Percentiles rank a stretch among this genome's conserved stretches.
phyloP scores from a whole-genome alignment of 1,140 invertebrate genomes.

The Phortica variegata region DNA sequence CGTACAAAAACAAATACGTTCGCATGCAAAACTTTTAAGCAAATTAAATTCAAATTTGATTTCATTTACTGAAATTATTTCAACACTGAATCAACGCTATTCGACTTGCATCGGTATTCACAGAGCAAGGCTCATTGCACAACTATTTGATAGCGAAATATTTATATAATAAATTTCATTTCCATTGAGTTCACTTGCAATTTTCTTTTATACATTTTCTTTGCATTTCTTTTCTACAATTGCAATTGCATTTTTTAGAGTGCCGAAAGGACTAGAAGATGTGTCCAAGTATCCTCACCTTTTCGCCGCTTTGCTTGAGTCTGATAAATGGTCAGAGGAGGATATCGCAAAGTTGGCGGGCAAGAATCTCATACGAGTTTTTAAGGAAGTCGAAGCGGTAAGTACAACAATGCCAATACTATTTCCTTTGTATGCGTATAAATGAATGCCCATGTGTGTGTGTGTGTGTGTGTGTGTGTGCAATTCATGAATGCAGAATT shows the following conservation, averaged over 20 bases:
- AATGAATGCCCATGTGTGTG: too few species aligned
- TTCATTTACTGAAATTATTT: neutral
- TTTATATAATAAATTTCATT: constrained; percentile 22
- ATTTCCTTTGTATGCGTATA: too few species aligned
- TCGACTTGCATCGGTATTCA: constrained; percentile 6
- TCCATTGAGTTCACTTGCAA: constrained; percentile 4
- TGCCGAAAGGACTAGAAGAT: constrained; percentile 76
- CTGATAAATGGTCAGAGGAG: constrained; percentile 70
- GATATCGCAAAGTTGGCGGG: constrained; percentile 78
- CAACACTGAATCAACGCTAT: neutral
- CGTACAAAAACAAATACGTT: neutral
- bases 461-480: too few species aligned
- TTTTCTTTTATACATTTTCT: constrained; percentile 12
- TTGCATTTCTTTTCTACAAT: neutral
- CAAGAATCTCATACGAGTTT: constrained; percentile 73
- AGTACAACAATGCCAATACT: constrained; percentile 30
- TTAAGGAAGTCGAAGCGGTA: constrained; percentile 73
- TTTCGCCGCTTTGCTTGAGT: constrained; percentile 67
- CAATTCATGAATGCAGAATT: constrained; percentile 7
- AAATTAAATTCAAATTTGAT: neutral
- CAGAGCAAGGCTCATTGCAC: too few species aligned
- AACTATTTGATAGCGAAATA: too few species aligned
- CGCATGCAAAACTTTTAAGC: neutral
- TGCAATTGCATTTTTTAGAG: constrained; percentile 56
- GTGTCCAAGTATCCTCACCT: constrained; percentile 81